Evolutionary conservation across 2,113 vertebrate species (phyloP).

Genomic region (Aix galericulata): DNA sequence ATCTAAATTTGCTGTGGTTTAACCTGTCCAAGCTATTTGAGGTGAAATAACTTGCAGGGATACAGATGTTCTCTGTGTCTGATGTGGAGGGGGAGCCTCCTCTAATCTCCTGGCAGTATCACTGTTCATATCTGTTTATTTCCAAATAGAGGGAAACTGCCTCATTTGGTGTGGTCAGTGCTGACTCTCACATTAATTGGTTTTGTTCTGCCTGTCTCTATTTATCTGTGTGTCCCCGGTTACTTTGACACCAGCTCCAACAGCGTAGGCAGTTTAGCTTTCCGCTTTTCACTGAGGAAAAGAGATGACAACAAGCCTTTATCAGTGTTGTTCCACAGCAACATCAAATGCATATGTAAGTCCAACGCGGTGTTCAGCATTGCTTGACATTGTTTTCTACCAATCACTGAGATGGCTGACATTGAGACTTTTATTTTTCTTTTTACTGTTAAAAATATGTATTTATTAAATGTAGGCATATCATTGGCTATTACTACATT

Average conservation of each 20-base stretch:
- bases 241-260: not conserved
- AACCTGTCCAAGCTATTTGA: not conserved
- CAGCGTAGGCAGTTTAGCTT: not conserved
- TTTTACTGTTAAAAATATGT: not conserved
- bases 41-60: not conserved
- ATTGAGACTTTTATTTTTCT: not conserved
- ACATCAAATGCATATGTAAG: not conserved
- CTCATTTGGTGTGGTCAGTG: not conserved
- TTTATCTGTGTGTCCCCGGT: not conserved
- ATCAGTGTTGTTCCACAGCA: not conserved
- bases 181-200: not conserved
- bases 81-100: not conserved
- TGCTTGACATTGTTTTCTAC: not conserved
- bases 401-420: not conserved
- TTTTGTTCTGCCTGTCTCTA: constrained; percentile 37
- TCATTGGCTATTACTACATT: not conserved
- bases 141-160: not conserved
- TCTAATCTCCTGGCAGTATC: not conserved
- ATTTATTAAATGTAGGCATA: not conserved
- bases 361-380: rapidly evolving
- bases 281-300: not conserved
- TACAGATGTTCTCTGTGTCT: not conserved
- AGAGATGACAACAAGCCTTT: not conserved
- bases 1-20: constrained; percentile 6
- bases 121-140: not conserved